Evolutionary conservation across 2,797 vertebrate species (phyloP), one percentile per base, ranked within the genome.

Genomic region (Anas flavirostris): DNA sequence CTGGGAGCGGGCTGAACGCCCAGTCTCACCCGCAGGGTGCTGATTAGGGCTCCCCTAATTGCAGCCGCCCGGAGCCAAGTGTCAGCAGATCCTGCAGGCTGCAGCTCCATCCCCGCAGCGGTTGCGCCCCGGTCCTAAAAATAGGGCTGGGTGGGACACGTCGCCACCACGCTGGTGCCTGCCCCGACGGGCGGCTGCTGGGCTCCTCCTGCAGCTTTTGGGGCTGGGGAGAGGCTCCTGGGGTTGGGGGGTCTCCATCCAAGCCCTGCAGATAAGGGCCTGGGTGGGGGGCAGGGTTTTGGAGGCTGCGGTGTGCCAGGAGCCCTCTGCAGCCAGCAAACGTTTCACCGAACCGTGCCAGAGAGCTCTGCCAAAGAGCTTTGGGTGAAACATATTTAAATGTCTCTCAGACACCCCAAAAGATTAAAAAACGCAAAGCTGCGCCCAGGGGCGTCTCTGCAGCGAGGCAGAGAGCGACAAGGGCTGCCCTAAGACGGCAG

Each of bases 1-100:
- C 9, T 48, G 41, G 76, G 66, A 96, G 77, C 94, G 85, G 92
- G 94, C 93, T 94, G 1, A 6, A 74, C 69, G 59, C 59, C 76
- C 59, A 68, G 35, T 94, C 90, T 93, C 15, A 6, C 70, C 83
- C 75, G 88, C 1, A 0, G 88, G 90, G 75, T 74, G 60, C 70
- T 37, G 41, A 63, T 84, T 96, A 85, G 0, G 0, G 73, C 67
- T 96, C 86, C 67, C 70, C 44, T 91, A 94, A 96, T 91, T 96
- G 86, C 52, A 88, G 77, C 81, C 5, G 5, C 91, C 53, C 63
- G 26, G 93, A 96, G 52, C 60, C 59, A 74, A 33, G 77, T 0
- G 22, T 94, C 95, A 93, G 91, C 93, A 96, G 91, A 94, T 96
- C 83, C 7, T 7, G 29, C 56, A 0, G 2, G 56, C 79, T 91